Evolutionary conservation across 2,113 vertebrate genomes (phyloP), one percentile per base, ranked within the genome.

Genomic region (Zapus hudsonius): DNA sequence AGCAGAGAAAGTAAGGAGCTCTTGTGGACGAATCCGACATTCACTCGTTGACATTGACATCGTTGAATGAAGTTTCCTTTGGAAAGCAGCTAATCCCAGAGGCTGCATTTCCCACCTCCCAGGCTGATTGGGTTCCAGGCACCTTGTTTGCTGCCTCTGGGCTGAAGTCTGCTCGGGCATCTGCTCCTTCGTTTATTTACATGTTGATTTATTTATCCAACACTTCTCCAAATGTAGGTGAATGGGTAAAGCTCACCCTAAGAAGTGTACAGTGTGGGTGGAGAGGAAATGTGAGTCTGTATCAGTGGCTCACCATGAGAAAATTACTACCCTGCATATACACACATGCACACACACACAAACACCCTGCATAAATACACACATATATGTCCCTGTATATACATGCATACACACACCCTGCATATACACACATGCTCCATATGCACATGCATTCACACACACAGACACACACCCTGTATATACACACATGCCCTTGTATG

Each of bases 151-250:
- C 38, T 1, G 0, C 88, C 90, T 70, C 73, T 47, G 89, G 74
- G 70, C 42, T 33, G 66, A 33, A 15, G n/a, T 75, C 86, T 25
- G 61, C 66, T 83, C 64, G n/a, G 86, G 64, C 31, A n/a, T 79
- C 79, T 93, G 93, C 74, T 72, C 75, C 15, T 25, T 63, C 36
- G 5, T 66, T 47, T 80, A 29, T 59, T 87, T 57, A 52, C 33
- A 67, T 55, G 57, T 73, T 93, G 75, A 40, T 67, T 93, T 84
- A 8, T 84, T 87, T 91, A 55, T 22, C 75, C 76, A 74, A 59
- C 19, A 0, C 55, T 76, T 76, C n/a, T 67, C 84, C 81, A 87
- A 63, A 44, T 11, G 66, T 3, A 29, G 75, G 44, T 69, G 70
- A n/a, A 17, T 23, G 0, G 3, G 63, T 9, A 29, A 16, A 63